Evolutionary conservation across 2,888 invertebrate species (phyloP), one percentile per base, ranked within the genome.

Genomic region (Nemotelus nigrinus): DNA sequence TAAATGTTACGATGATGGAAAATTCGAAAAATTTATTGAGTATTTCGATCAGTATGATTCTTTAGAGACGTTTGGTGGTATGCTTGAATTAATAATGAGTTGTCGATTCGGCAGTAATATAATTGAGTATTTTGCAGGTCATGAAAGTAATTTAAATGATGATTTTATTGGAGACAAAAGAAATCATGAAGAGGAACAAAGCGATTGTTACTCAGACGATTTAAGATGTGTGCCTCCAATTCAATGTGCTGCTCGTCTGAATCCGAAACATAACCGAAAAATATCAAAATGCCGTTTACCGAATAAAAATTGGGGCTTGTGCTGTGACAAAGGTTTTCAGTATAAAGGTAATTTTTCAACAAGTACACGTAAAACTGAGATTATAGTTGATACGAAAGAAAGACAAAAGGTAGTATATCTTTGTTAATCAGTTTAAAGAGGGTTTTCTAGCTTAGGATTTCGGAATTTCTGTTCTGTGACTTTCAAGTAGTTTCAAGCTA

Each of bases 231-330:
- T 92, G 3, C 90, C 91, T 0, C 89, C 88, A 80, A 89, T 93
- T 43, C 91, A 91, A 83, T 93, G 93, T 83, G 92, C 93, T 1
- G 92, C 91, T 0, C 92, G 91, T 83, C 84, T 92, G 3, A 85
- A 87, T 2, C 83, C 85, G 84, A 81, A 81, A 60, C 81, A 80
- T 0, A 80, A 83, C 63, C 83, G 85, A 53, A 85, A 84, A 78
- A 87, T 88, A 0, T 89, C 89, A 10, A 83, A 86, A 43, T 93
- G 92, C 81, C 90, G 90, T 72, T 85, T 91, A 10, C 81, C 85
- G 1, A 81, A 81, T 2, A 88, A 88, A 0, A 82, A 88, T 3
- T 83, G 83, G 78, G 93, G 93, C 0, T 87, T 91, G 48, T 92
- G 92, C 82, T 93, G 93, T 82, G 87, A 87, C 75, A 91, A 91